These are phyloP conservation scores for Megalonaias nervosa DNA, from an alignment of 1,140 invertebrate species.

Conservation along the genomic window DNA sequence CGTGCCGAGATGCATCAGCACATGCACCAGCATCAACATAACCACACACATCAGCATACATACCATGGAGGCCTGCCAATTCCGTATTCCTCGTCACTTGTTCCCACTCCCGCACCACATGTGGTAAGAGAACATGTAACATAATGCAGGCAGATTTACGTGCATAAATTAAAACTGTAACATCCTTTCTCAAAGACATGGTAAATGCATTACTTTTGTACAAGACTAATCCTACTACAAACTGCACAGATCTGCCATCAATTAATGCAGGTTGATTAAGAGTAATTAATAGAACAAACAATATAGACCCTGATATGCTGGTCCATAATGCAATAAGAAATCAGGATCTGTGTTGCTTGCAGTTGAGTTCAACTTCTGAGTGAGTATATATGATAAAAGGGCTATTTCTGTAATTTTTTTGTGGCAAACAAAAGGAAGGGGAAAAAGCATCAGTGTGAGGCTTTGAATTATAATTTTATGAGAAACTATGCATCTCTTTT, in stretches of 20 bases:
- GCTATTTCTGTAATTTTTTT: neutral
- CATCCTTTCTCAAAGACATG: too few species aligned
- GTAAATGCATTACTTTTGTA: neutral
- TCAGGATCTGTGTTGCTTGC: too few species aligned
- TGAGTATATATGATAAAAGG: too few species aligned
- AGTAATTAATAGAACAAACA: too few species aligned
- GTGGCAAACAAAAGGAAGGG: too few species aligned
- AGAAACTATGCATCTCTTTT: too few species aligned
- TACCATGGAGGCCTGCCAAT: slow-evolving; percentile 80
- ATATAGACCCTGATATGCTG: too few species aligned
- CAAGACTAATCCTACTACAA: too few species aligned
- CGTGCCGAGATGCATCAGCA: slow-evolving; percentile 80
- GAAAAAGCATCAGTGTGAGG: too few species aligned
- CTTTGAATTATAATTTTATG: too few species aligned
- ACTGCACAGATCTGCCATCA: neutral
- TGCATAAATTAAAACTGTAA: neutral
- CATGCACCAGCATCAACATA: slow-evolving; percentile 77
- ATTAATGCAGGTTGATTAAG: neutral
- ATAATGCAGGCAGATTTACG: neutral
- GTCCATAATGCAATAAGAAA: too few species aligned
- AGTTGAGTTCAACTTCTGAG: too few species aligned
- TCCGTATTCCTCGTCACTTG: slow-evolving; percentile 77
- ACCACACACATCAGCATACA: slow-evolving; percentile 82
- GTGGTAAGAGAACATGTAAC: slow-evolving; percentile 46
- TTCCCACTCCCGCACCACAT: slow-evolving; percentile 60